These are phyloP conservation scores for Isurus oxyrinchus DNA, from an alignment of 2,113 vertebrate species.

Conservation along the genomic window DNA sequence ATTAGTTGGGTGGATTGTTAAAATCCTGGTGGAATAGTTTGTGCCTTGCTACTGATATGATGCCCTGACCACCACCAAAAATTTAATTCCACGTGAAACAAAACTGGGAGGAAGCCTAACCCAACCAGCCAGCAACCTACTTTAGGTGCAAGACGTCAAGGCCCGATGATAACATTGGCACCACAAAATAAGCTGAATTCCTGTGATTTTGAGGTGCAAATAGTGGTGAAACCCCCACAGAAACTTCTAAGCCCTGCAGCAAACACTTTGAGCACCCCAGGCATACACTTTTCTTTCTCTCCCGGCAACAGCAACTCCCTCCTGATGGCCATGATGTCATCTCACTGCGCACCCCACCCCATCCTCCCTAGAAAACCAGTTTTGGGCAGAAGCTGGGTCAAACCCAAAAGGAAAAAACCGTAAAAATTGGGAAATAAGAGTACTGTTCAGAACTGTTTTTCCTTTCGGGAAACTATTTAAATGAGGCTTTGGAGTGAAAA, in stretches of 20 bases:
- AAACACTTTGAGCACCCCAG: background rate
- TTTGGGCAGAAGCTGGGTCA: background rate
- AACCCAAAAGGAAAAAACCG: too few species aligned
- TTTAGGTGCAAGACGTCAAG: background rate
- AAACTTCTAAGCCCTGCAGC: background rate
- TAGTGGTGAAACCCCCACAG: too few species aligned
- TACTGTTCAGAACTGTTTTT: too few species aligned
- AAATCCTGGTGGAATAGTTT: background rate
- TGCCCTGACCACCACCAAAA: background rate
- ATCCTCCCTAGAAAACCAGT: background rate
- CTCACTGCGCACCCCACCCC: background rate
- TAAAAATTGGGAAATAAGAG: too few species aligned
- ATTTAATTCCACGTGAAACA: background rate
- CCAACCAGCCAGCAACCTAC: background rate
- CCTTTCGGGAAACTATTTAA: background rate
- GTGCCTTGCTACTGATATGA: background rate
- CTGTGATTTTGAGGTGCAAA: background rate
- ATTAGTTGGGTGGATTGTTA: background rate
- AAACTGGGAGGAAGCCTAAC: background rate
- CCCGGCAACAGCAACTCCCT: background rate
- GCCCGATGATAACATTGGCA: background rate
- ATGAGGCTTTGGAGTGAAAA: background rate
- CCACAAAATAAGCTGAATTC: background rate
- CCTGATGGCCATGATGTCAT: background rate
- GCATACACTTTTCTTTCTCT: background rate